Conservation (phyloP, 2,797 vertebrate species). For the Paguma larvata region DNA sequence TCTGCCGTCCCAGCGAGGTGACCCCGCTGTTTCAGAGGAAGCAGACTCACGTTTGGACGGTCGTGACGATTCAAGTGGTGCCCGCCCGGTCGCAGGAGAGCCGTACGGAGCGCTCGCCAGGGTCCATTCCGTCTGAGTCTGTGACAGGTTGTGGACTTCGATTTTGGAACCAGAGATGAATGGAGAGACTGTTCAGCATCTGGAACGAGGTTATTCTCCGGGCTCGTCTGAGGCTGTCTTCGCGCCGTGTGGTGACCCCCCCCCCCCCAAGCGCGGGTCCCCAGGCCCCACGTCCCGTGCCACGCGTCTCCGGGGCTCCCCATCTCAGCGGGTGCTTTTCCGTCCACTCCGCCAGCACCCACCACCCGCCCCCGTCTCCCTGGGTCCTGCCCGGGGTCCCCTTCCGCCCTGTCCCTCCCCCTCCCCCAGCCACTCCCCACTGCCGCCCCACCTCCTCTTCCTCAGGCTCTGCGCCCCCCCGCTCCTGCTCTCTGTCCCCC, state of each 20-base stretch:
- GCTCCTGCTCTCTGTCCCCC: rapidly evolving
- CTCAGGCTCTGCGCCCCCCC: rapidly evolving
- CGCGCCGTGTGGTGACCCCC: rapidly evolving
- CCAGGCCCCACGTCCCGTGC: rapidly evolving
- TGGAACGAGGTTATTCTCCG: not conserved
- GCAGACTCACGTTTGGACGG: not conserved
- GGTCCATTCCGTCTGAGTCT: too few species aligned
- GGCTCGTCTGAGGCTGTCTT: too few species aligned
- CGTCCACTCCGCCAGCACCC: rapidly evolving
- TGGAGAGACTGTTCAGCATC: rapidly evolving
- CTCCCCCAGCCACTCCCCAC: rapidly evolving
- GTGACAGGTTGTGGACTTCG: too few species aligned
- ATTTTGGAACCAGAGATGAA: not conserved
- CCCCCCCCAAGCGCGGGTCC: not conserved
- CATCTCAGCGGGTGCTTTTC: not conserved
- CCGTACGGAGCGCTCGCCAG: too few species aligned
- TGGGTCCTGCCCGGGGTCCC: rapidly evolving
- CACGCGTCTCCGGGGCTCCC: rapidly evolving
- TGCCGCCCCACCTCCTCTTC: rapidly evolving
- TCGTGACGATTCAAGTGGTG: too few species aligned
- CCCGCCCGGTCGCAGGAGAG: too few species aligned
- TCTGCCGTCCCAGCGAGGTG: not conserved
- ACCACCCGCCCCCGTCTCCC: too few species aligned
- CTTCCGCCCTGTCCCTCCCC: rapidly evolving
- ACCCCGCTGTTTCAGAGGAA: too few species aligned